A percentile compares a stretch with the other conserved stretches of the same genome.
Evolutionary conservation across 53 echinoderm and acorn worm genomes (phyloP).

Genomic region (Crossaster papposus): DNA sequence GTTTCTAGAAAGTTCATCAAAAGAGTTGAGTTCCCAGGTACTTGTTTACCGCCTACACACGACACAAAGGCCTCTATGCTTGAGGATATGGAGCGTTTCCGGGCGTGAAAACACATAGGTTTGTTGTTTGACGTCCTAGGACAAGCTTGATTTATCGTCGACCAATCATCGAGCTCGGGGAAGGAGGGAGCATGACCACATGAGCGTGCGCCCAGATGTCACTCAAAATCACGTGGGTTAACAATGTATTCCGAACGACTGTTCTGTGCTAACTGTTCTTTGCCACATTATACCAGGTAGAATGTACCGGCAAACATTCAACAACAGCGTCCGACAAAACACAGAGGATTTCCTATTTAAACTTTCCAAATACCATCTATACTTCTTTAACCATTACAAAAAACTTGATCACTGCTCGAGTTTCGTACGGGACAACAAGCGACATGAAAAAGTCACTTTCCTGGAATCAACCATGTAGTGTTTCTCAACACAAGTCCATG

Average conservation of each 20-base stretch:
- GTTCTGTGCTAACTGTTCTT: neutral
- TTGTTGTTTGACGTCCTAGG: constrained; percentile 12
- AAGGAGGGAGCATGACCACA: neutral
- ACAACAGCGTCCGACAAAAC: too few species aligned
- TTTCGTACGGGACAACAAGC: too few species aligned
- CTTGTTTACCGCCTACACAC: constrained; percentile 39
- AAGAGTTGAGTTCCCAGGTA: constrained; percentile 54
- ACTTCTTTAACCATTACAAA: too few species aligned
- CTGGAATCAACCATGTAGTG: too few species aligned
- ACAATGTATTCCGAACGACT: neutral
- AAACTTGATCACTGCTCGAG: too few species aligned
- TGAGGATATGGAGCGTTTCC: neutral
- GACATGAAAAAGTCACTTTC: too few species aligned
- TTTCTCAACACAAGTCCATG: too few species aligned
- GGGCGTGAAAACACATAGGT: constrained; percentile 27
- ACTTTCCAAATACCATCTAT: too few species aligned
- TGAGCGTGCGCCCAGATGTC: neutral
- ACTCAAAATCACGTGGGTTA: neutral
- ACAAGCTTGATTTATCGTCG: neutral
- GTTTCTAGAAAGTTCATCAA: neutral
- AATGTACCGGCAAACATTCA: too few species aligned
- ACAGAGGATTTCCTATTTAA: too few species aligned
- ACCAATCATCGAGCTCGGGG: constrained; percentile 33
- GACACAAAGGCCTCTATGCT: constrained; percentile 8
- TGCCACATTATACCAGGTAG: neutral